Evolutionary conservation across 2,888 invertebrate species (phyloP), one percentile per base, ranked within the genome.

Genomic region (Panopea generosa): DNA sequence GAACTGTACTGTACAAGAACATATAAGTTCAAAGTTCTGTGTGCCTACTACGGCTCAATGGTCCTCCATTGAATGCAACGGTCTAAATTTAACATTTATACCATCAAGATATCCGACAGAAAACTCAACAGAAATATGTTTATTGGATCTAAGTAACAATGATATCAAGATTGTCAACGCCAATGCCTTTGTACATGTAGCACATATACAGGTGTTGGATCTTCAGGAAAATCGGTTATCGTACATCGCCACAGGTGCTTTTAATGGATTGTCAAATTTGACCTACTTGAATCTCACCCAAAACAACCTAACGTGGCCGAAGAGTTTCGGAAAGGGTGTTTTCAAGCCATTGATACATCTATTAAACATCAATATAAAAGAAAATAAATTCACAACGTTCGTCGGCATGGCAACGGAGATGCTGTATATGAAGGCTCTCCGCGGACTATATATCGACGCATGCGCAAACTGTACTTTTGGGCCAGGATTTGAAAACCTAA

Each of bases 401-500:
- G 27, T 38, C 1, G 50, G 52, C 11, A 16, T 67, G 16, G 67
- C 49, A 24, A 22, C 24, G n/a, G 49, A 33, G 49, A 29, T 67
- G n/a, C 6, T 24, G 24, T n/a, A 33, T 16, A 16, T 67, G 16
- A 33, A 6, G 20, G 20, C 24, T 2, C 24, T 67, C 0, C 18
- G 57, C 20, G 40, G 18, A 9, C 11, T 67, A 6, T 38, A 38
- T 38, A 49, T 67, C 2, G 26, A 57, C 26, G 49, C 38, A 11
- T 67, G 57, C 27, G 6, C 22, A 40, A 16, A 47, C 18, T 57
- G 67, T 47, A 57, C 18, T 9, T 67, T 67, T 57, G 75, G 62
- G 1, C 14, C n/a, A 26, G 50, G 55, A 0, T 72, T 79, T 50
- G 40, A 33, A 24, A 47, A 50, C 1, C 26, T 79, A 2, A 49